A percentile compares a stretch with the other conserved stretches of the same genome.
Evolutionary conservation across 1,140 invertebrate species (phyloP).

Genomic region (Bombus huntii): DNA sequence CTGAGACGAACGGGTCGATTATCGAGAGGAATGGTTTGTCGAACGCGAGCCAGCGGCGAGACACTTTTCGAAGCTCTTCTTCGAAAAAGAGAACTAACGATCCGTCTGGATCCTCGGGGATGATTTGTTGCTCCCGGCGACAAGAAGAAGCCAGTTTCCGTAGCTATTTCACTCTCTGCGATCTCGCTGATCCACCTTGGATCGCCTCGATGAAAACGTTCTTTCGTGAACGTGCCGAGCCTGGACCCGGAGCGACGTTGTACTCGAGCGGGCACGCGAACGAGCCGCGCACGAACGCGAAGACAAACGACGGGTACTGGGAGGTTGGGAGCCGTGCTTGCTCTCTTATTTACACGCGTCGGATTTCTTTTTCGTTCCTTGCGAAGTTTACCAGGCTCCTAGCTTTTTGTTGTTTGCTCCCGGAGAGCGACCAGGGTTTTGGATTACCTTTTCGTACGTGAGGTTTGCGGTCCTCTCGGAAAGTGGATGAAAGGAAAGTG

Average conservation of each 20-base stretch:
- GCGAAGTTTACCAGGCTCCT: neutral
- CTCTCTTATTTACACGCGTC: constrained; percentile 6
- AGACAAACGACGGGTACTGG: constrained; percentile 1
- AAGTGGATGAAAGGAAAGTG: neutral
- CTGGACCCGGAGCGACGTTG: neutral
- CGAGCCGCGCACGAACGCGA: neutral
- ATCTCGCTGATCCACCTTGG: neutral
- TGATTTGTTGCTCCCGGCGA: constrained; percentile 53
- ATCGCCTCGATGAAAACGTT: constrained; percentile 28
- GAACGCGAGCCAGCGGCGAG: constrained; percentile 37
- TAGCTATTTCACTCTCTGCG: neutral
- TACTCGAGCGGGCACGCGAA: neutral
- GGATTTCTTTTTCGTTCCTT: neutral
- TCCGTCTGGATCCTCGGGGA: constrained; percentile 3
- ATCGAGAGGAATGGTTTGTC: constrained; percentile 65
- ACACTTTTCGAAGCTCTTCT: neutral
- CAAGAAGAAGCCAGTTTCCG: neutral
- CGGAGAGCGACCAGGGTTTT: neutral
- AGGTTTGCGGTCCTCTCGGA: neutral
- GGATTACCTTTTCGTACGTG: neutral
- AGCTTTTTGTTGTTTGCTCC: neutral
- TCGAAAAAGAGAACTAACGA: neutral
- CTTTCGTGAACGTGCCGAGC: constrained; percentile 12
- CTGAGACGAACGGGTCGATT: constrained; percentile 56
- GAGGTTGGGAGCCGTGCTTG: no score